A percentile compares a stretch with the other conserved stretches of the same genome.
Evolutionary conservation across 2,888 invertebrate genomes (phyloP).

Genomic region (Hemistola chrysoprasaria): DNA sequence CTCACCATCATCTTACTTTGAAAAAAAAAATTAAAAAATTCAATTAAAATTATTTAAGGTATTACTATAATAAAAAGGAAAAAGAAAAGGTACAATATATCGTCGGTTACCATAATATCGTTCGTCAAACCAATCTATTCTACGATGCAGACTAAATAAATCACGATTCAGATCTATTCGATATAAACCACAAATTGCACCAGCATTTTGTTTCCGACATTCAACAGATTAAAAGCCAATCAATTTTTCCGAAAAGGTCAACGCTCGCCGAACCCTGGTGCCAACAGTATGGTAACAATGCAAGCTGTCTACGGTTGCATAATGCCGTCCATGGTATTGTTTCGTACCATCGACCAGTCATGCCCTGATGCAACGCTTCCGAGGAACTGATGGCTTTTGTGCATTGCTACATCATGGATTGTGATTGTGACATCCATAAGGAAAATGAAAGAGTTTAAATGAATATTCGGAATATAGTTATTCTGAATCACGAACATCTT

Average conservation of each 20-base stretch:
- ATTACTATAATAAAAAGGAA: too few species aligned
- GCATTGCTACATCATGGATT: slow-evolving; percentile 11
- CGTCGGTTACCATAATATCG: too few species aligned
- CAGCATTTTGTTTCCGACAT: not conserved
- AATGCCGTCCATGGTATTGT: slow-evolving; percentile 27
- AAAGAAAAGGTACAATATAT: too few species aligned
- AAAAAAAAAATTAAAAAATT: too few species aligned
- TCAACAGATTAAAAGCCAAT: slow-evolving; percentile 4
- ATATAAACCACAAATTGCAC: too few species aligned
- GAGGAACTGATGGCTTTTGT: slow-evolving; percentile 20
- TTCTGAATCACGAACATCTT: not conserved
- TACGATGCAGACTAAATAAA: not conserved
- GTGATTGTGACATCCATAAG: not conserved
- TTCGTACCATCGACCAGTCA: slow-evolving; percentile 25
- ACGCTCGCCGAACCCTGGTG: slow-evolving; percentile 10
- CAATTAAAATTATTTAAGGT: too few species aligned
- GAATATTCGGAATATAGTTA: too few species aligned
- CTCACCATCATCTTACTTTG: too few species aligned
- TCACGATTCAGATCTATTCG: not conserved
- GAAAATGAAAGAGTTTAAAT: too few species aligned
- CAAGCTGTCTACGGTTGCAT: slow-evolving; percentile 19
- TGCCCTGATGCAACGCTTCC: slow-evolving; percentile 25
- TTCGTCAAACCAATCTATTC: too few species aligned
- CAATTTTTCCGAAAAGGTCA: slow-evolving; percentile 9
- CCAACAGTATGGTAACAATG: slow-evolving; percentile 24